phyloP scores from a whole-genome alignment of 2,797 vertebrate genomes.

The Novumbra hubbsi region DNA sequence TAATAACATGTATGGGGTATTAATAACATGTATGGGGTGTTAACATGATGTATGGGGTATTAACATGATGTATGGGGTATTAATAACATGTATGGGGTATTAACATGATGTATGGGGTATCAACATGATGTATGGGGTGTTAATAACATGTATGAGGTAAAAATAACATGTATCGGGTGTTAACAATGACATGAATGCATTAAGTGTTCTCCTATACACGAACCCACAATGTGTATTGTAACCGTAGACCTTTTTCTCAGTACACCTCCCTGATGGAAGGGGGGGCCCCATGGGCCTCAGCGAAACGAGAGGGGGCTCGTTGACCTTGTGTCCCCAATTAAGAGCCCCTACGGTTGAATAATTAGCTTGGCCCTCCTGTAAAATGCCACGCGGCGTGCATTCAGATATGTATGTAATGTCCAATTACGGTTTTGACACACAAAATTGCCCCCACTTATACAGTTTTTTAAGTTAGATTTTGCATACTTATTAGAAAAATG shows the following conservation, averaged over 20 bases:
- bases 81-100: too few species aligned
- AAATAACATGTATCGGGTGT: too few species aligned
- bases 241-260: not conserved
- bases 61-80: too few species aligned
- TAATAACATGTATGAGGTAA: too few species aligned
- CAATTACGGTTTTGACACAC: not conserved
- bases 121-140: too few species aligned
- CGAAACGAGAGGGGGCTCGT: slow-evolving; percentile 16
- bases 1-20: too few species aligned
- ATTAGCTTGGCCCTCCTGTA: slow-evolving; percentile 21
- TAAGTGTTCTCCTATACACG: slow-evolving; percentile 24
- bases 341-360: slow-evolving; percentile 40
- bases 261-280: slow-evolving; percentile 6
- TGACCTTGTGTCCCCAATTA: slow-evolving; percentile 53
- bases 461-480: not conserved
- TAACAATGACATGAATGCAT: too few species aligned
- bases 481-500: not conserved
- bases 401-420: slow-evolving; percentile 13
- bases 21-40: too few species aligned
- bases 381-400: slow-evolving; percentile 20
- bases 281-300: slow-evolving; percentile 11
- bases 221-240: not conserved
- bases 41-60: too few species aligned
- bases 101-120: too few species aligned
- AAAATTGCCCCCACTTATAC: slow-evolving; percentile 13